Conservation (phyloP, 2,113 vertebrate species). For the Pavo muticus region DNA sequence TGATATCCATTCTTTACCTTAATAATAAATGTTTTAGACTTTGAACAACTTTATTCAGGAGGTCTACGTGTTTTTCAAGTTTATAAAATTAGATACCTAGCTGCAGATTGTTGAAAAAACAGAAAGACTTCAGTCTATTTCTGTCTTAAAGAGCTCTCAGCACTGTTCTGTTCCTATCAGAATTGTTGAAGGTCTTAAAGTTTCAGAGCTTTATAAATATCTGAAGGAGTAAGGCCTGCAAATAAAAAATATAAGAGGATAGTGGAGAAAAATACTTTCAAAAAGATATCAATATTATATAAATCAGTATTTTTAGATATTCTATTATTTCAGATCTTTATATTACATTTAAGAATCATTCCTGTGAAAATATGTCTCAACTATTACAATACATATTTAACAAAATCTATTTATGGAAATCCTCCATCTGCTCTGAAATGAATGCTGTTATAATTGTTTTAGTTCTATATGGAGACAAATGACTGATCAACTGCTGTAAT, state of each 20-base stretch:
- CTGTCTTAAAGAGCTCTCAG: background rate
- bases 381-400: background rate
- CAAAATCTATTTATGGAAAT: conserved; percentile 25
- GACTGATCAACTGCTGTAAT: conserved; percentile 22
- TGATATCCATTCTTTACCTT: background rate
- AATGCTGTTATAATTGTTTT: conserved; percentile 18
- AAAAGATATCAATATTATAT: background rate
- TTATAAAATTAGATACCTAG: background rate
- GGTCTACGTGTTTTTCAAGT: background rate
- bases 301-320: background rate
- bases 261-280: background rate
- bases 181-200: background rate
- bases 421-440: conserved; percentile 11
- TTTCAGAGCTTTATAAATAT: background rate
- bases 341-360: conserved; percentile 2
- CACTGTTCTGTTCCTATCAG: background rate
- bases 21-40: background rate
- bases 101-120: background rate
- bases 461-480: conserved; percentile 38
- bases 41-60: background rate
- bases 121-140: background rate
- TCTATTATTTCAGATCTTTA: background rate
- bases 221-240: background rate
- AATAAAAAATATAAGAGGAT: background rate
- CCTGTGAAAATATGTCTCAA: background rate